Evolutionary conservation across 2,797 vertebrate species (phyloP), one percentile per base, ranked within the genome.

Genomic region (Squalus acanthias): DNA sequence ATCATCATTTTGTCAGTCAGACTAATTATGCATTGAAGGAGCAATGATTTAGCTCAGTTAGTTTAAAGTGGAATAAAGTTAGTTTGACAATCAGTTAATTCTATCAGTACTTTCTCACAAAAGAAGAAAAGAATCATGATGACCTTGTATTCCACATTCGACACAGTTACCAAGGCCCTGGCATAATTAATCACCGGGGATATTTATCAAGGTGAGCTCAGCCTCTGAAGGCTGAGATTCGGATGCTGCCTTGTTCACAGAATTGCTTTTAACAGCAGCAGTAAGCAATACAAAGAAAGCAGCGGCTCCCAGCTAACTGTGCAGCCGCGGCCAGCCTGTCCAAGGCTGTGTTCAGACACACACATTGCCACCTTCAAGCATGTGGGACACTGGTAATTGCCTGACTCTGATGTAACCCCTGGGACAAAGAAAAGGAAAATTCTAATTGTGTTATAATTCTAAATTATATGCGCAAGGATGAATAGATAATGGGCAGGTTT

Each of bases 21-120:
- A 67, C 39, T 93, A 93, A 69, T 67, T 46, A 69, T 67, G 17
- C 82, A 46, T 22, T 39, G 13, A 67, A 46, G 7, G n/a, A 69
- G 63, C 91, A 93, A 67, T 69, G 60, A 91, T 91, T 91, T 91
- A 65, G 39, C 82, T 46, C 39, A 85, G 39, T 85, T 85, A 85
- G 57, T 17, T 65, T 63, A 33, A 63, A 33, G n/a, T 93, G 63
- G n/a, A 93, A 93, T 67, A 67, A 93, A 67, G 33, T 93, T 63
- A 46, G n/a, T 67, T 67, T 39, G 63, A 39, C 91, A 67, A 93
- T 92, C 89, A 65, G 29, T 92, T 39, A 65, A 63, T 92, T 65
- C 33, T 60, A 65, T 92, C 89, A 92, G 89, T n/a, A 20, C 33
- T n/a, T n/a, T 6, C 57, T 92, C 89, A 20, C 57, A n/a, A 29